Base-by-base conservation (phyloP, 2,113 vertebrate species). In the Alligator mississippiensis region DNA sequence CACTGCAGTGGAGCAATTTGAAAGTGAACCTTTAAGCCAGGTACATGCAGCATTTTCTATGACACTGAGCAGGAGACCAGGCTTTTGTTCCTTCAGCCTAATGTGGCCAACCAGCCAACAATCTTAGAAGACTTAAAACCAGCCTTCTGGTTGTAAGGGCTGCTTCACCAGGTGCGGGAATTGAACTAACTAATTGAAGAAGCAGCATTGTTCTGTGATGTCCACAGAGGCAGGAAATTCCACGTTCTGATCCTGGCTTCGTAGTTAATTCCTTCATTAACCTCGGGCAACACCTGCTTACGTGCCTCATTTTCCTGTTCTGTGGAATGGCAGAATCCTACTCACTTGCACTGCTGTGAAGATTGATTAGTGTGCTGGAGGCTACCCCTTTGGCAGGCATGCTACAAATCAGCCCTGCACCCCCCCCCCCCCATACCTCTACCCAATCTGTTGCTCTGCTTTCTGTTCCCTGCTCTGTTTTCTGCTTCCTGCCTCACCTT, bases 181-280 rank as follows among this genome's bases (percentile, higher is more conserved):
- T 22, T 64, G 75, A 87, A 62, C 82, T 81, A 3, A n/a, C n/a
- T n/a, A n/a, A n/a, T n/a, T 2, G 0, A 93, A 77, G 90, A 70
- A 90, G 90, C 80, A 1, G 0, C 1, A 0, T 34, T 17, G 60
- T 76, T 80, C 19, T 0, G 0, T 3, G 19, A 90, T 66, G 0
- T 0, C 1, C 0, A 8, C 82, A 72, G n/a, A 21, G 15, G 28
- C 57, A 30, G 57, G 19, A 68, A 93, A 7, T 64, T 58, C 77
- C 64, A n/a, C 15, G 2, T 62, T 76, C n/a, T 75, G 57, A 62
- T 1, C 87, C 88, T 24, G 1, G 0, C 14, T 3, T 47, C 13
- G 25, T 30, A 82, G 61, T 62, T 61, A 13, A 28, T 75, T 87
- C 88, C 57, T 76, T 30, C 4, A 21, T 28, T 60, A 14, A 22